Conservation (phyloP, 2,888 invertebrate species). For the Pristionchus arcanus region DNA sequence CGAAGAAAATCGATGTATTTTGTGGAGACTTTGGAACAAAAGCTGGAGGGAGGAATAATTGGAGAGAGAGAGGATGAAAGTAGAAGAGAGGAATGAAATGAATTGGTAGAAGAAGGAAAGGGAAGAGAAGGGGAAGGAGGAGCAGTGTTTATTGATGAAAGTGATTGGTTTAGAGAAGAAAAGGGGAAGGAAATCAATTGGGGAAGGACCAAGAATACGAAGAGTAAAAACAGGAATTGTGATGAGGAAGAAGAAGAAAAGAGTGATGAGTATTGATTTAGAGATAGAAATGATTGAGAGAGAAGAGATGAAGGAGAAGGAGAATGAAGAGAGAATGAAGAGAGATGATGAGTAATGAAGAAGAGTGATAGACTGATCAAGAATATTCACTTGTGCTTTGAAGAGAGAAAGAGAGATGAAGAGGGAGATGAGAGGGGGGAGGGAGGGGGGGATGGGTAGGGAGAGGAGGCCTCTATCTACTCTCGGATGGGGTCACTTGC, state of each 20-base stretch:
- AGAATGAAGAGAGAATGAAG: background rate
- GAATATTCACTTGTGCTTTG: slow-evolving; percentile 85
- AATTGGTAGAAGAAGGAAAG: background rate
- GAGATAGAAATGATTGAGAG: slow-evolving; percentile 16
- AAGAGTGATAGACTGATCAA: slow-evolving; percentile 20
- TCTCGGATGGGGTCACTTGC: too few relatives aligned
- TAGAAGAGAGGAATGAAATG: background rate
- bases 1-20: slow-evolving; percentile 19
- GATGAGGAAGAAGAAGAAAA: slow-evolving; percentile 32
- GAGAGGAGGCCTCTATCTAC: background rate
- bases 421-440: background rate
- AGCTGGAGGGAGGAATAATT: slow-evolving; percentile 23
- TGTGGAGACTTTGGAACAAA: slow-evolving; percentile 9
- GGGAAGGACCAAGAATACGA: slow-evolving; percentile 15
- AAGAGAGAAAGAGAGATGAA: slow-evolving; percentile 80
- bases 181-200: slow-evolving; percentile 1
- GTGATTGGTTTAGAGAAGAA: slow-evolving; percentile 25
- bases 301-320: slow-evolving; percentile 3
- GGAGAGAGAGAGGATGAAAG: slow-evolving; percentile 23
- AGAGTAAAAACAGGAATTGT: slow-evolving; percentile 21
- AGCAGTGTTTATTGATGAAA: slow-evolving; percentile 5
- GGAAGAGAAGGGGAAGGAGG: background rate
- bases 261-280: slow-evolving; percentile 20
- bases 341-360: slow-evolving; percentile 5
- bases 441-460: background rate